phyloP scores from a whole-genome alignment of 2,113 vertebrate species.

The Eonycteris spelaea region DNA sequence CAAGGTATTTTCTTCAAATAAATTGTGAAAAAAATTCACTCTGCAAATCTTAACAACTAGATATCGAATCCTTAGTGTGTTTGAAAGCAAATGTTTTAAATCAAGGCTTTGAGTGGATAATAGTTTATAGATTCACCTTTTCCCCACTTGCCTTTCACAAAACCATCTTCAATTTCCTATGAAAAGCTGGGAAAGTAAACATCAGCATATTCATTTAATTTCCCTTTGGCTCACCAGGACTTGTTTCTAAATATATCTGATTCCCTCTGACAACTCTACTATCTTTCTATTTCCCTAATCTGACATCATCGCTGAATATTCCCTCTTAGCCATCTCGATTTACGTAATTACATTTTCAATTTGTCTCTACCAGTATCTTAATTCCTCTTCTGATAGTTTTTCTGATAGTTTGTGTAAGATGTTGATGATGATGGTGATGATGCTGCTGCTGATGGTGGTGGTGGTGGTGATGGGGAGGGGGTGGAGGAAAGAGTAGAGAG shows the following conservation, averaged over 20 bases:
- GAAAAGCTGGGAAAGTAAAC: conserved; percentile 68
- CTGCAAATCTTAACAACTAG: conserved; percentile 43
- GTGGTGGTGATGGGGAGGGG: too few species aligned
- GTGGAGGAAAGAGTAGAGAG: neutral
- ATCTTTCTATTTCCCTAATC: conserved; percentile 63
- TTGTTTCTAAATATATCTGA: conserved; percentile 61
- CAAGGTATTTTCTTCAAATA: conserved; percentile 60
- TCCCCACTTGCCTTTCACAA: conserved; percentile 48
- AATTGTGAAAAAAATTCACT: conserved; percentile 10
- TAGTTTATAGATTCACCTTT: conserved; percentile 60
- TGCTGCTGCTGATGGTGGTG: neutral
- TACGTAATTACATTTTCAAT: conserved; percentile 19
- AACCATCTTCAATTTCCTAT: conserved; percentile 67
- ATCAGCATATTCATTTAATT: conserved; percentile 64
- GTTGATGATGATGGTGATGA: neutral
- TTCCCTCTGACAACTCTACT: conserved; percentile 60
- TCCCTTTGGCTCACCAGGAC: conserved; percentile 56
- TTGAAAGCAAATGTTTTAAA: conserved; percentile 68
- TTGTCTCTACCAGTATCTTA: conserved; percentile 6
- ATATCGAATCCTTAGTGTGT: conserved; percentile 36
- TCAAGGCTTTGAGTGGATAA: conserved; percentile 56
- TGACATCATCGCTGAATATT: conserved; percentile 37
- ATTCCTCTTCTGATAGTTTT: neutral
- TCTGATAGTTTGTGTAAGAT: neutral
- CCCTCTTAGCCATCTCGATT: neutral